Evolutionary conservation across 2,797 vertebrate genomes (phyloP).

Genomic region (Scolopax rusticola): DNA sequence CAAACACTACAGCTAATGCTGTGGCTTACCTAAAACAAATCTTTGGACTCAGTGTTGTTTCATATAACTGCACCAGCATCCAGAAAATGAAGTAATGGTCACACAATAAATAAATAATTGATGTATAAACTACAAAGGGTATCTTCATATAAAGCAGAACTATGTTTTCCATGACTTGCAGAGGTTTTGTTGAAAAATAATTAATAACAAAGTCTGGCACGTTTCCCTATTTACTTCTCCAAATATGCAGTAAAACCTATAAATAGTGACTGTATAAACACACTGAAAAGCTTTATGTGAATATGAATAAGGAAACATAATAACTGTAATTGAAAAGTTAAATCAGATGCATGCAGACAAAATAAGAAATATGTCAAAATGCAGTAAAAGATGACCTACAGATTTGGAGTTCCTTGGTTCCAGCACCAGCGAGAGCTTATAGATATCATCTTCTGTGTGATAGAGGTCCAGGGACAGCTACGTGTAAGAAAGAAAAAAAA

Average conservation of each 20-base stretch:
- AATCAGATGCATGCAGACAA: neutral
- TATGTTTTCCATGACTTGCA: neutral
- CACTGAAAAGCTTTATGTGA: neutral
- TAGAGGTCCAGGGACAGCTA: constrained; percentile 97
- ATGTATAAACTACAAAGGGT: neutral
- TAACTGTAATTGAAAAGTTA: neutral
- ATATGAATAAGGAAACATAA: neutral
- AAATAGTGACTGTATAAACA: neutral
- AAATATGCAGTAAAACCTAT: neutral
- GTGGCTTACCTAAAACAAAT: neutral
- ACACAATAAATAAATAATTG: neutral
- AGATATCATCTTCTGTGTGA: constrained; percentile 98
- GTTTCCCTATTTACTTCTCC: neutral
- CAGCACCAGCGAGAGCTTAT: constrained; percentile 93
- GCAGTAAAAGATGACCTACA: constrained; percentile 75
- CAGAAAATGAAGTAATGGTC: neutral
- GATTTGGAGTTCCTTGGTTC: constrained; percentile 95
- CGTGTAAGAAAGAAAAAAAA: neutral
- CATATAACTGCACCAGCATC: neutral
- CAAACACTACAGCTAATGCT: neutral
- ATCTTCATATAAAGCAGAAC: neutral
- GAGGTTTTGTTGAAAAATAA: neutral
- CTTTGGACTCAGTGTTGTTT: neutral
- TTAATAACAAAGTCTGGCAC: neutral
- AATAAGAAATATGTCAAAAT: neutral